A percentile compares a stretch with the other conserved stretches of the same genome.
Evolutionary conservation across 1,140 invertebrate genomes (phyloP).

Genomic region (Brachionus asplanchnoidis): DNA sequence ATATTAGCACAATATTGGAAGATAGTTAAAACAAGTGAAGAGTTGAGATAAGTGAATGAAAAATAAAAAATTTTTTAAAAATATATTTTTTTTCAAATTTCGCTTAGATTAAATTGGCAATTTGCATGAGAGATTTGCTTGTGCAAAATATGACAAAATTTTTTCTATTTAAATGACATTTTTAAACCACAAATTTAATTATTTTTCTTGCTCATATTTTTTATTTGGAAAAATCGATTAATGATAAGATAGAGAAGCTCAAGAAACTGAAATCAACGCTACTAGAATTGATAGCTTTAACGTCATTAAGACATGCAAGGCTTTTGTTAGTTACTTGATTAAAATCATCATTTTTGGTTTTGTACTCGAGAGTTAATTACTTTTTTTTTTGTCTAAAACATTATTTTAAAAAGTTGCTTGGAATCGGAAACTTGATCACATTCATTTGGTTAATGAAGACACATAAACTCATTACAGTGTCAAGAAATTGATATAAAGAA

Average conservation of each 20-base stretch:
- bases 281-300: not conserved
- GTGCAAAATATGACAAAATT: not conserved
- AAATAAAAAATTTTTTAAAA: not conserved
- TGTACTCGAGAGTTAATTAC: not conserved
- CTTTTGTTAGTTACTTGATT: not conserved
- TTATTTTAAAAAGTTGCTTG: not conserved
- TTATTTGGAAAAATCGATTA: not conserved
- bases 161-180: not conserved
- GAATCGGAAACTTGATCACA: not conserved
- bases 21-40: not conserved
- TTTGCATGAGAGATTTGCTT: not conserved
- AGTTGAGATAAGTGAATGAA: not conserved
- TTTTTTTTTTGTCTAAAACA: not conserved
- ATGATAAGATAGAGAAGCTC: not conserved
- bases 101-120: not conserved
- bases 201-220: not conserved
- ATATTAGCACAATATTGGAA: not conserved
- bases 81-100: not conserved
- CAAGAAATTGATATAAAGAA: not conserved
- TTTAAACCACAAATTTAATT: not conserved
- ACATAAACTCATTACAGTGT: not conserved
- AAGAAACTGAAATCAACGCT: not conserved
- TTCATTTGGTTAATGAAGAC: not conserved
- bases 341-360: not conserved
- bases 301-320: not conserved